Percentiles rank a stretch among this genome's conserved stretches.
Evolutionary conservation across 2,888 invertebrate species (phyloP).

Genomic region (Stenoptilia bipunctidactyla): DNA sequence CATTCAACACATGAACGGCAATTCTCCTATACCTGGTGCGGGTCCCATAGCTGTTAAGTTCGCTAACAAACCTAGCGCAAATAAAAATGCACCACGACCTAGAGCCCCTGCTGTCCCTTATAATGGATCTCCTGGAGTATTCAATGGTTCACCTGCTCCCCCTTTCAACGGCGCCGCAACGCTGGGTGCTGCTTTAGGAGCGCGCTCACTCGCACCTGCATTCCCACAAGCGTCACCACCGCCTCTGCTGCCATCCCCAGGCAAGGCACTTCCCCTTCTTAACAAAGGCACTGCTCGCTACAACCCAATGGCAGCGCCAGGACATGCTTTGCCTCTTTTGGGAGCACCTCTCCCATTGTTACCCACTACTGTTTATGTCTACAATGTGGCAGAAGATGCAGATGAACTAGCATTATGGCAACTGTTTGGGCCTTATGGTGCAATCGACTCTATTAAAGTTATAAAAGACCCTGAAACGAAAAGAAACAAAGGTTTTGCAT

Average conservation of each 20-base stretch:
- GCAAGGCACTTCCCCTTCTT: constrained; percentile 64
- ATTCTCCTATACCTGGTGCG: constrained; percentile 51
- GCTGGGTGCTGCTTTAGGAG: constrained; percentile 48
- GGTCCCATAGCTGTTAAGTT: constrained; percentile 63
- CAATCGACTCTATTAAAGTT: constrained; percentile 67
- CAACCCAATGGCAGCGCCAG: constrained; percentile 62
- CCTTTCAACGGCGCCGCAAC: constrained; percentile 51
- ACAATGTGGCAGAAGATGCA: constrained; percentile 66
- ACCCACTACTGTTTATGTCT: constrained; percentile 62
- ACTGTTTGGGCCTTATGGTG: constrained; percentile 65
- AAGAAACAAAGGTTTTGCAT: constrained; percentile 68
- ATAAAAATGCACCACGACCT: constrained; percentile 52
- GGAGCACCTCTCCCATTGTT: constrained; percentile 53
- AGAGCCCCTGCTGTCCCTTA: constrained; percentile 42
- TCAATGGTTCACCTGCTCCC: constrained; percentile 44
- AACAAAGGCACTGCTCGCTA: constrained; percentile 65
- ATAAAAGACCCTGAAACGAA: constrained; percentile 68
- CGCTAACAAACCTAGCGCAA: constrained; percentile 60
- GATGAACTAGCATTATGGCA: constrained; percentile 67
- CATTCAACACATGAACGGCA: constrained; percentile 55
- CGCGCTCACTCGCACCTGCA: constrained; percentile 48
- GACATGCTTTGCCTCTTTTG: constrained; percentile 53
- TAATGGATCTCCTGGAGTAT: constrained; percentile 48
- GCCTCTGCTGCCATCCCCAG: constrained; percentile 59
- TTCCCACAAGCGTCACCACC: constrained; percentile 60